A percentile compares a stretch with the other conserved stretches of the same genome.
phyloP scores from a whole-genome alignment of 1,140 invertebrate species.

The Wiebesia pumilae region DNA sequence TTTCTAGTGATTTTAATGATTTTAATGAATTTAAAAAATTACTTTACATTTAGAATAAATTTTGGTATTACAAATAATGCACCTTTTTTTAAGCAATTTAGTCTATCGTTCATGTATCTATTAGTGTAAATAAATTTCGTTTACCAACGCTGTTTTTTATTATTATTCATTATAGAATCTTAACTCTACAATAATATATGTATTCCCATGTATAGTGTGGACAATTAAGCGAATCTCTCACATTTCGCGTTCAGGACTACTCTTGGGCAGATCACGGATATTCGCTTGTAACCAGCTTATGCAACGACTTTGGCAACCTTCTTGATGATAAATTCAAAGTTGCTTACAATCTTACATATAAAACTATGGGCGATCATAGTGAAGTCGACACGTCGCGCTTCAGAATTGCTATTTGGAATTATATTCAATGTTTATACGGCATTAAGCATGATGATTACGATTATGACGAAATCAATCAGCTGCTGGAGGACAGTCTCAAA shows the following conservation, averaged over 20 bases:
- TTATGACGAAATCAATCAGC: constrained; percentile 90
- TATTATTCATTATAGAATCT: not conserved
- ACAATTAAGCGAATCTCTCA: constrained; percentile 81
- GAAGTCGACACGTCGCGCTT: constrained; percentile 92
- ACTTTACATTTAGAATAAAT: not conserved
- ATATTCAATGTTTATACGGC: constrained; percentile 93
- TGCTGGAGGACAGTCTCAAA: constrained; percentile 89
- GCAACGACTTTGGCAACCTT: constrained; percentile 89
- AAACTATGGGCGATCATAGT: constrained; percentile 89
- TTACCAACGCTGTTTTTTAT: no score
- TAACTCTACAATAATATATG: not conserved
- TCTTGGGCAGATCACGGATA: constrained; percentile 95
- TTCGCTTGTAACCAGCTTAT: constrained; percentile 88
- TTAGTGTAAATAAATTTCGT: no score
- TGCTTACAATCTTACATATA: constrained; percentile 91
- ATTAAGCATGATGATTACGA: constrained; percentile 94
- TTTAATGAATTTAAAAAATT: not conserved
- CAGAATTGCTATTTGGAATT: constrained; percentile 92
- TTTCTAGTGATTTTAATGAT: not conserved
- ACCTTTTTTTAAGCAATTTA: no score
- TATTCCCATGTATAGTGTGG: constrained; percentile 65
- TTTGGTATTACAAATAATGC: no score
- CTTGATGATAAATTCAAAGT: constrained; percentile 92
- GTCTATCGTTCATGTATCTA: no score
- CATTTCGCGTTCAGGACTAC: constrained; percentile 91